These are phyloP conservation scores for Saturnia japonica DNA, from an alignment of 2,888 invertebrate species.

Conservation along the genomic window DNA sequence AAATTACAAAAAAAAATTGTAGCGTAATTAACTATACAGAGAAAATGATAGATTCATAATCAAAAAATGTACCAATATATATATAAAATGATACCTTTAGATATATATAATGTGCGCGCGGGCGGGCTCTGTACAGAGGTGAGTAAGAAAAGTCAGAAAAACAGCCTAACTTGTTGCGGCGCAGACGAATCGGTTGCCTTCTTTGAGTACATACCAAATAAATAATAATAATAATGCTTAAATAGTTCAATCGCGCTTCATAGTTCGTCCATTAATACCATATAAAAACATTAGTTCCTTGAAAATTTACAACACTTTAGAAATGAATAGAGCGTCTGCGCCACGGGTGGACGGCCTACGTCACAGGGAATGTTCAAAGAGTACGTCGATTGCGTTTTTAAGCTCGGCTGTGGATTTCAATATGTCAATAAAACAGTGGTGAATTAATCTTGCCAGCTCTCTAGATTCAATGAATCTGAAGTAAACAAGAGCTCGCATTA, in stretches of 20 bases:
- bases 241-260: background rate
- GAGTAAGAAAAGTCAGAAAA: background rate
- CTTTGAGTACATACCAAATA: background rate
- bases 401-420: background rate
- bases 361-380: background rate
- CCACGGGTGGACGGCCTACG: background rate
- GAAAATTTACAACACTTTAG: background rate
- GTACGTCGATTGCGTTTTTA: background rate
- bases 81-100: slow-evolving; percentile 77
- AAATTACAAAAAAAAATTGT: slow-evolving; percentile 61
- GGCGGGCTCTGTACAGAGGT: slow-evolving; percentile 37
- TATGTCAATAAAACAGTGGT: background rate
- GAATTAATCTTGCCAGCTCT: background rate
- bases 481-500: background rate
- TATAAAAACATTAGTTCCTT: background rate
- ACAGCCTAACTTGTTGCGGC: background rate
- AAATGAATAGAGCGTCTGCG: background rate
- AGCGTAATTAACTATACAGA: slow-evolving; percentile 82
- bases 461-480: too few species aligned
- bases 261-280: slow-evolving; percentile 5
- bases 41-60: slow-evolving; percentile 82
- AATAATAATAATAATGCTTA: background rate
- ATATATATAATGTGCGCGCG: slow-evolving; percentile 68
- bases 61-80: slow-evolving; percentile 88
- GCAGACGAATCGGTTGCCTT: background rate